Conservation (phyloP, 2,888 invertebrate genomes). For the Shargacucullia verbasci region DNA sequence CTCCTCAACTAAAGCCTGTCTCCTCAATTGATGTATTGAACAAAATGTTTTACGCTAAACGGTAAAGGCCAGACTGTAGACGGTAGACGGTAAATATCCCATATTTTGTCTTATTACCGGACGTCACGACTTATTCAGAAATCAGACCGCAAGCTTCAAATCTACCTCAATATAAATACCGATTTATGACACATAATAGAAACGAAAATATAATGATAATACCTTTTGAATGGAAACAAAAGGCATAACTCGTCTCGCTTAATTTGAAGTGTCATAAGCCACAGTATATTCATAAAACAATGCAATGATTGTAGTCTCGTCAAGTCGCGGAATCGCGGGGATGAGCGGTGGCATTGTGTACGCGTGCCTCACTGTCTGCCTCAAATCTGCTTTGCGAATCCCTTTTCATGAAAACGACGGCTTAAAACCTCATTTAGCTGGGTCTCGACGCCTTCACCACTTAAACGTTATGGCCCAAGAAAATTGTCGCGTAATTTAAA, state of each 20-base stretch:
- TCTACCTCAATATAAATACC: slow-evolving; percentile 14
- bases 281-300: slow-evolving; percentile 80
- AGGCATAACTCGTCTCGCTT: slow-evolving; percentile 70
- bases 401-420: slow-evolving; percentile 80
- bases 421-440: slow-evolving; percentile 86
- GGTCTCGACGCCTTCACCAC: slow-evolving; percentile 79
- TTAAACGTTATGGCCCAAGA: slow-evolving; percentile 81
- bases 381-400: slow-evolving; percentile 84
- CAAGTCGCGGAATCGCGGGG: slow-evolving; percentile 54
- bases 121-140: slow-evolving; percentile 5
- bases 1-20: too few relatives aligned
- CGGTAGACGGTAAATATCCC: too few relatives aligned
- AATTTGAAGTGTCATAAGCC: slow-evolving; percentile 80
- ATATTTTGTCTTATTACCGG: slow-evolving; percentile 15
- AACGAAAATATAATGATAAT: slow-evolving; percentile 42
- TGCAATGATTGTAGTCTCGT: slow-evolving; percentile 75
- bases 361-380: slow-evolving; percentile 67
- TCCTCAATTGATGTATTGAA: too few relatives aligned
- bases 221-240: slow-evolving; percentile 62
- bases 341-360: slow-evolving; percentile 77
- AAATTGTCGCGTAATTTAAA: slow-evolving; percentile 87
- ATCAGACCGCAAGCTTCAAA: slow-evolving; percentile 5
- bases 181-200: slow-evolving; percentile 25
- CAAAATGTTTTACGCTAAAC: too few relatives aligned
- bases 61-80: too few relatives aligned